phyloP scores from a whole-genome alignment of 2,113 vertebrate genomes.

The Dolichotis patagonum region DNA sequence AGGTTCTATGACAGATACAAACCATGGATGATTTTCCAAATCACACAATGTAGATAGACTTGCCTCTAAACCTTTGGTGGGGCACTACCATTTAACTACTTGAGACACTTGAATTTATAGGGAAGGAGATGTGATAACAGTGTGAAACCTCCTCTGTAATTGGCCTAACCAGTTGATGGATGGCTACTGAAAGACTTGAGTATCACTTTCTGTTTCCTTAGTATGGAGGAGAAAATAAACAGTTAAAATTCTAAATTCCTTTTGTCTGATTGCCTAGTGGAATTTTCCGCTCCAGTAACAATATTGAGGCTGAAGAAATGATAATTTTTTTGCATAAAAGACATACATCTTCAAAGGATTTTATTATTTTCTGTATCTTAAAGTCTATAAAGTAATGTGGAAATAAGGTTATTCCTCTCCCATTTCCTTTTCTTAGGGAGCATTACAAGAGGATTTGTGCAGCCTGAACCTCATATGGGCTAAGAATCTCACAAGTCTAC shows the following conservation, averaged over 20 bases:
- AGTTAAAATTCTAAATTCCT: constrained; percentile 62
- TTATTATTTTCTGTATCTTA: not conserved
- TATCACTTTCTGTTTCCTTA: constrained; percentile 74
- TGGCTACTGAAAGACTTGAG: constrained; percentile 62
- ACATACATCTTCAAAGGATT: not conserved
- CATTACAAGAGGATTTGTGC: not conserved
- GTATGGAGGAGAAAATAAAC: constrained; percentile 58
- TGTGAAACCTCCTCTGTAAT: constrained; percentile 68
- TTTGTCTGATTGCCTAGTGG: constrained; percentile 59
- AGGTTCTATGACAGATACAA: not conserved
- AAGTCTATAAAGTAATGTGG: not conserved
- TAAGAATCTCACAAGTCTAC: not conserved
- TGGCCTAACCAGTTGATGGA: constrained; percentile 77
- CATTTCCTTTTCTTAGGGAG: not conserved
- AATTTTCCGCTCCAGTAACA: constrained; percentile 62
- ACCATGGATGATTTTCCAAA: not conserved
- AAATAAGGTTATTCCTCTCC: not conserved
- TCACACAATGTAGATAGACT: not conserved
- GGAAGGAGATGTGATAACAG: constrained; percentile 50
- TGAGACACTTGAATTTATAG: not conserved
- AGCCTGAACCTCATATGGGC: fast-evolving
- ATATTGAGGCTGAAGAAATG: not conserved
- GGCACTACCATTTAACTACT: fast-evolving
- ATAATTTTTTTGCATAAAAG: not conserved
- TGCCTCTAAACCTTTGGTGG: fast-evolving